These are phyloP conservation scores for Ochlodes sylvanus DNA, from an alignment of 2,888 invertebrate genomes.

Conservation along the genomic window DNA sequence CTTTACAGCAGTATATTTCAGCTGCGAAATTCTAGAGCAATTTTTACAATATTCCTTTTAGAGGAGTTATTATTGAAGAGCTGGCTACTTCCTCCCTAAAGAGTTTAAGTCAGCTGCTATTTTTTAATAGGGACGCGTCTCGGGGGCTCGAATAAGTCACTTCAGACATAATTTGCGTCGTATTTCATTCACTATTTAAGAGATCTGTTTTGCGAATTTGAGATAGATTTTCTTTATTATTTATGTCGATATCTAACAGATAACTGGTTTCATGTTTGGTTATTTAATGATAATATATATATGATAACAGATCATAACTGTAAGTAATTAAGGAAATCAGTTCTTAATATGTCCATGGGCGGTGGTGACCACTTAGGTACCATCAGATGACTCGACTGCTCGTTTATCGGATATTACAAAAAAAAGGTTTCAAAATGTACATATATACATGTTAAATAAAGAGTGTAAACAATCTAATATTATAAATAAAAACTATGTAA, in stretches of 20 bases:
- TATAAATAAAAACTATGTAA: too few relatives aligned
- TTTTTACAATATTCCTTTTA: conserved; percentile 6
- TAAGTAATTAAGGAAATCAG: too few relatives aligned
- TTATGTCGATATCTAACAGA: not conserved
- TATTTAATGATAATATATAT: too few relatives aligned
- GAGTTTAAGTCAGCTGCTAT: conserved; percentile 29
- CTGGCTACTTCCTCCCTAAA: conserved; percentile 8
- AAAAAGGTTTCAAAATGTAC: too few relatives aligned
- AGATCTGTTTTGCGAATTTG: not conserved
- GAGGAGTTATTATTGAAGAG: not conserved
- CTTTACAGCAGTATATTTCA: not conserved
- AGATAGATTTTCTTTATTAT: not conserved
- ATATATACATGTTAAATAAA: too few relatives aligned
- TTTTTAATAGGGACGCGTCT: conserved; percentile 34
- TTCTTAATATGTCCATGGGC: too few relatives aligned
- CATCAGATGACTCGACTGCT: too few relatives aligned
- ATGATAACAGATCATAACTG: too few relatives aligned
- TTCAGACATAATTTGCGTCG: conserved; percentile 14
- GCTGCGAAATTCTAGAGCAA: not conserved
- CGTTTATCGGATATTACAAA: too few relatives aligned
- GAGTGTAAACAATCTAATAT: too few relatives aligned
- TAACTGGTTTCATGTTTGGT: too few relatives aligned
- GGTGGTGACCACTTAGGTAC: too few relatives aligned
- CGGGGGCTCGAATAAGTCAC: conserved; percentile 4
- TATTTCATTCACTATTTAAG: conserved; percentile 9